Evolutionary conservation across 2,888 invertebrate genomes (phyloP).

Genomic region (Dascillus cervinus): DNA sequence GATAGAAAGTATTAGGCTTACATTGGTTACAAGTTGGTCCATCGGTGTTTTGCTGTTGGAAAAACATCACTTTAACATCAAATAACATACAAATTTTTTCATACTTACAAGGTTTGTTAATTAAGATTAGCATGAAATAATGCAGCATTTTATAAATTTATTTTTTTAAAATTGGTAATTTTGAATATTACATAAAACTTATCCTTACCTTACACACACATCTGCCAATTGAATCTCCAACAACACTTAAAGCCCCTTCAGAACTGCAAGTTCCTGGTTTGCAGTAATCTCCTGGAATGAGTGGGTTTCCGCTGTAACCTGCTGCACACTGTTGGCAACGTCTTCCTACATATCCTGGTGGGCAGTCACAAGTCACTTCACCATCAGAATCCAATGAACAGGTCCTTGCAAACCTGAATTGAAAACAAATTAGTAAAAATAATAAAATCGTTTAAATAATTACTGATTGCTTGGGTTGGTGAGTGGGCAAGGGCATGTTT

Average conservation of each 20-base stretch:
- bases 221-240: constrained; percentile 40
- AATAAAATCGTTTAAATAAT: no score
- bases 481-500: constrained; percentile 76
- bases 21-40: constrained; percentile 85
- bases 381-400: constrained; percentile 70
- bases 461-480: constrained; percentile 70
- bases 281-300: constrained; percentile 68
- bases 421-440: no score
- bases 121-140: no score
- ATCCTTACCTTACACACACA: constrained; percentile 64
- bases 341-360: constrained; percentile 66
- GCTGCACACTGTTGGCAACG: constrained; percentile 71
- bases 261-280: constrained; percentile 60
- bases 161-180: no score
- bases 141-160: no score
- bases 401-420: constrained; percentile 66
- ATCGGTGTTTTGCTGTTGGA: constrained; percentile 50
- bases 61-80: neutral
- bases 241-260: constrained; percentile 59
- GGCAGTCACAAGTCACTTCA: constrained; percentile 73
- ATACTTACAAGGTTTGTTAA: no score
- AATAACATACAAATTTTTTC: neutral
- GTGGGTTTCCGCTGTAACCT: constrained; percentile 77
- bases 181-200: no score
- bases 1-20: constrained; percentile 73